Percentiles rank a stretch among this genome's conserved stretches.
phyloP scores from a whole-genome alignment of 2,113 vertebrate genomes.

The Globicephala melas region DNA sequence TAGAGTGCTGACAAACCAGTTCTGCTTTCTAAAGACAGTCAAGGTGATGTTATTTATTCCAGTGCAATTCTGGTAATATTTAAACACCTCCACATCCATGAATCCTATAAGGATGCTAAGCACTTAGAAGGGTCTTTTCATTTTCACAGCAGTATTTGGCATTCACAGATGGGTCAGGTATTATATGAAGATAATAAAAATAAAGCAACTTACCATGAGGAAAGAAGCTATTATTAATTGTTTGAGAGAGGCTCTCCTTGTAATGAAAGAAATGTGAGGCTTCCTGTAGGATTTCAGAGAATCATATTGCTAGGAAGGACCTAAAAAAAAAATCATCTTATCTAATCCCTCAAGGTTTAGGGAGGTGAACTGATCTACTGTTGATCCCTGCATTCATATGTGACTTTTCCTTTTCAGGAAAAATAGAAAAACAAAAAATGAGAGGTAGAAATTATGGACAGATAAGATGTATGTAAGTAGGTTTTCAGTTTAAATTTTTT shows the following conservation, averaged over 20 bases:
- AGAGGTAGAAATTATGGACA: background rate
- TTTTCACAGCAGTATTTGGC: slow-evolving; percentile 46
- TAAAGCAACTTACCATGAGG: slow-evolving; percentile 14
- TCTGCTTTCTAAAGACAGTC: slow-evolving; percentile 31
- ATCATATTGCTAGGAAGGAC: background rate
- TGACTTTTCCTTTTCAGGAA: background rate
- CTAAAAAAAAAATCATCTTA: slow-evolving; percentile 16
- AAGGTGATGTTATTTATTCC: slow-evolving; percentile 39
- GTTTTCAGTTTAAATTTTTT: background rate
- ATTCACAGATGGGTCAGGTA: slow-evolving; percentile 41
- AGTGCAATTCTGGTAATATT: slow-evolving; percentile 22
- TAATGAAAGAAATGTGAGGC: slow-evolving; percentile 47
- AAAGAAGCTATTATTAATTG: slow-evolving; percentile 69
- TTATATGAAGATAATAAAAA: slow-evolving; percentile 67
- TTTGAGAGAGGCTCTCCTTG: slow-evolving; percentile 53
- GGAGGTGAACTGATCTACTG: background rate
- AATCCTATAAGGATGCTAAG: slow-evolving; percentile 40
- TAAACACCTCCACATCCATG: slow-evolving; percentile 20
- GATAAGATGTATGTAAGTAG: background rate
- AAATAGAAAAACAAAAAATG: background rate
- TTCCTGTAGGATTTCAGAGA: slow-evolving; percentile 49
- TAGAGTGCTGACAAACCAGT: background rate
- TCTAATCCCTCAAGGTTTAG: background rate
- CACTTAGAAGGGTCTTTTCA: slow-evolving; percentile 35
- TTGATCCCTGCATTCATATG: background rate